Conservation (phyloP, 2,797 vertebrate genomes). For the Scleropages formosus region DNA sequence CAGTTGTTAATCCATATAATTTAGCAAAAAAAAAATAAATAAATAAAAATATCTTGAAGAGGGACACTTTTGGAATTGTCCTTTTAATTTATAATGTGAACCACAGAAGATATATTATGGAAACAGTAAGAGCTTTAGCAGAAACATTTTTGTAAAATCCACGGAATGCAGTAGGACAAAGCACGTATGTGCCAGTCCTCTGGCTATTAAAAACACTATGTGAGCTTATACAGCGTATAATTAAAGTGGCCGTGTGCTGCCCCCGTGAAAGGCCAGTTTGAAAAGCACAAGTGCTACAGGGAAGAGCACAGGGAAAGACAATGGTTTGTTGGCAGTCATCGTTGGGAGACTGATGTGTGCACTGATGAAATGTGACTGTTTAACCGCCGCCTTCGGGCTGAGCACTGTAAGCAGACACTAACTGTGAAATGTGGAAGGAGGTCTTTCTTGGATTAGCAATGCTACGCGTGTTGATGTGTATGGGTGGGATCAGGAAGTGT, state of each 20-base stretch:
- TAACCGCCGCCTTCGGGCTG: background rate
- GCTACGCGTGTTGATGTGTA: background rate
- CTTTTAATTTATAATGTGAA: background rate
- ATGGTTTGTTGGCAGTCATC: background rate
- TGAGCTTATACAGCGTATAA: background rate
- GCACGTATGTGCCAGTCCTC: background rate
- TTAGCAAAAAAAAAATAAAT: too few relatives aligned
- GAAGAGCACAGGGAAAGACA: background rate
- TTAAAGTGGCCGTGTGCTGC: background rate
- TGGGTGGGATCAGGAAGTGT: background rate
- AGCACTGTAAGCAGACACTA: background rate
- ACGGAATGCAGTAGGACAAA: background rate
- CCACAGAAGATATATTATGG: background rate
- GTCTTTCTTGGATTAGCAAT: background rate
- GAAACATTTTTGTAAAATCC: background rate
- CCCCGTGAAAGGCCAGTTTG: background rate
- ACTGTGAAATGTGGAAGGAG: background rate
- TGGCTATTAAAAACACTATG: background rate
- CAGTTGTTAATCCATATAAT: too few relatives aligned
- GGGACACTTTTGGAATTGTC: background rate
- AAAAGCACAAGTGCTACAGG: background rate
- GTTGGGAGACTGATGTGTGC: conserved; percentile 15
- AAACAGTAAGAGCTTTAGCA: too few relatives aligned
- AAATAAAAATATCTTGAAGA: too few relatives aligned
- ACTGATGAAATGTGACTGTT: background rate